A percentile compares a stretch with the other conserved stretches of the same genome.
These are phyloP conservation scores for Epistrophella euchroma DNA, from an alignment of 2,888 invertebrate species.

Conservation along the genomic window DNA sequence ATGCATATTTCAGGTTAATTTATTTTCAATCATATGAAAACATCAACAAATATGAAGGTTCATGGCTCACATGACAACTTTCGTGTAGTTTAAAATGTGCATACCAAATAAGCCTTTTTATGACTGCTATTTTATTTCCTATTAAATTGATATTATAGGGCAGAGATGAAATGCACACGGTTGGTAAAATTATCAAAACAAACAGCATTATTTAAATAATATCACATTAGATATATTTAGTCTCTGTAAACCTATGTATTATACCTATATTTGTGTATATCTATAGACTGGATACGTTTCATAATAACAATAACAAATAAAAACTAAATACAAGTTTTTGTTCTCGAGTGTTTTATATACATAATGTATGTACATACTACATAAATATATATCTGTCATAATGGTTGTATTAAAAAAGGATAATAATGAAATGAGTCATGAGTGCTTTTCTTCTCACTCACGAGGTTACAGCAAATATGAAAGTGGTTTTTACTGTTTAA, in stretches of 20 bases:
- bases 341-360: not conserved
- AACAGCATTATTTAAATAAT: not conserved
- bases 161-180: not conserved
- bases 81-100: not conserved
- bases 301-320: no score
- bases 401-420: not conserved
- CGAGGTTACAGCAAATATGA: not conserved
- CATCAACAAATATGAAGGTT: not conserved
- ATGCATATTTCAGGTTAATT: not conserved
- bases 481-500: not conserved
- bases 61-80: not conserved
- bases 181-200: not conserved
- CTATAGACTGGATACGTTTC: no score
- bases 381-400: not conserved
- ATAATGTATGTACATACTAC: not conserved
- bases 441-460: not conserved
- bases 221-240: not conserved
- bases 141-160: not conserved
- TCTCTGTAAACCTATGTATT: no score
- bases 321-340: not conserved
- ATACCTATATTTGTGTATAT: not conserved
- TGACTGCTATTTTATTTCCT: not conserved
- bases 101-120: not conserved
- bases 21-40: not conserved
- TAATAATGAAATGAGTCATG: no score